These are phyloP conservation scores for Mixornis gularis DNA, from an alignment of 2,113 vertebrate species.

Conservation along the genomic window DNA sequence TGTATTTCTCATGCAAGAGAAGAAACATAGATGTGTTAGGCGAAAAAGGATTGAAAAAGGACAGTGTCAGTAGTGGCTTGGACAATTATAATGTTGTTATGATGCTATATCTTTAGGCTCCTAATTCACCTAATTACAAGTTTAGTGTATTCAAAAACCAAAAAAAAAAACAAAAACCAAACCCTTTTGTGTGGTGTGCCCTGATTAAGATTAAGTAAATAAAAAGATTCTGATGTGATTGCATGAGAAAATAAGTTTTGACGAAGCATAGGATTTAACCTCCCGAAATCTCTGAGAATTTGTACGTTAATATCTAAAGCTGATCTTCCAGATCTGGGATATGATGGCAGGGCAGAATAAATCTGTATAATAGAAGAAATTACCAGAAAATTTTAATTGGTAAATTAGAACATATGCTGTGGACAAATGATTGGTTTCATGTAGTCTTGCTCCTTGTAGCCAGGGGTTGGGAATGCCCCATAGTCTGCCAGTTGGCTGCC, in stretches of 20 bases:
- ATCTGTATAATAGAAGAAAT: not conserved
- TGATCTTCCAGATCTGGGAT: not conserved
- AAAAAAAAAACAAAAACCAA: not conserved
- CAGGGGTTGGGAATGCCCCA: not conserved
- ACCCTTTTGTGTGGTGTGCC: not conserved
- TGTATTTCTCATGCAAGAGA: not conserved
- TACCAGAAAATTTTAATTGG: not conserved
- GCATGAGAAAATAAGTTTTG: not conserved
- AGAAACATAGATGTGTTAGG: not conserved
- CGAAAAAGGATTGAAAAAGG: not conserved
- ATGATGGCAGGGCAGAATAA: not conserved
- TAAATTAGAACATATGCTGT: not conserved
- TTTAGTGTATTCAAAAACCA: not conserved
- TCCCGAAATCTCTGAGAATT: not conserved
- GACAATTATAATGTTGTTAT: not conserved
- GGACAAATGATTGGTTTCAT: not conserved
- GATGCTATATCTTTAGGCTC: not conserved
- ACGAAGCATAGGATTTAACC: not conserved
- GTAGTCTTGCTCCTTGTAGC: not conserved
- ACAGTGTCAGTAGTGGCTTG: not conserved
- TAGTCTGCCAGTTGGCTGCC: not conserved
- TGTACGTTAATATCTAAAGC: not conserved
- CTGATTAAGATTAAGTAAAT: not conserved
- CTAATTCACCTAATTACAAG: not conserved
- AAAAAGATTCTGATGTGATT: not conserved